Evolutionary conservation across 2,797 vertebrate species (phyloP), one percentile per base, ranked within the genome.

Genomic region (Vespertilio murinus): DNA sequence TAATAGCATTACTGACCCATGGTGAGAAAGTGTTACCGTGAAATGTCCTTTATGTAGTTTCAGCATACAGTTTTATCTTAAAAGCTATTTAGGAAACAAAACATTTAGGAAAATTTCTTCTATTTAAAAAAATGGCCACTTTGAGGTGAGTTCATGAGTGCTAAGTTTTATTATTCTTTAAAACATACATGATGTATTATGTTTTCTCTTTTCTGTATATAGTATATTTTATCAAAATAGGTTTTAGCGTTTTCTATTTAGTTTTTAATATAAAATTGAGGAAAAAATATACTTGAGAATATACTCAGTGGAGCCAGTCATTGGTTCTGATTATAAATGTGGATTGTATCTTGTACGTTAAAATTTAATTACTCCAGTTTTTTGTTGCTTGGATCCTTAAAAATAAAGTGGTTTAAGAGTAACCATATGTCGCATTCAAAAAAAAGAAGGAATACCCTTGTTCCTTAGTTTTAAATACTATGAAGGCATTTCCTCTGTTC

Each of bases 41-140:
- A 71, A 70, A 8, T 93, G 30, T 4, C 6, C 14, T 64, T 74
- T 40, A 56, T 71, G 23, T 94, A 88, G 45, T 87, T 90, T 84
- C 54, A 82, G 67, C 18, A 28, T 28, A 75, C 93, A 95, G 11
- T 38, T 95, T 79, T 81, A 70, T 83, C 61, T 96, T 40, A 13
- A 54, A 84, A 95, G 23, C 28, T 35, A 59, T 96, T 96, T 96
- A 90, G n/a, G 33, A 40, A 71, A 70, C 45, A 94, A 95, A 73
- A 96, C 7, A 94, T 90, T 96, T 94, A 95, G 97, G 91, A 95
- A 96, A 98, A 93, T 33, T 69, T 94, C 97, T 90, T 54, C 91
- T 92, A 47, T 96, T 8, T 47, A 30, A 65, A 30, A 96, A 75
- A 94, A 93, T 85, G 81, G 47, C 47, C 75, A 64, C n/a, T 86